Evolutionary conservation across 1,140 invertebrate species (phyloP).

Genomic region (Zaprionus ghesquierei): DNA sequence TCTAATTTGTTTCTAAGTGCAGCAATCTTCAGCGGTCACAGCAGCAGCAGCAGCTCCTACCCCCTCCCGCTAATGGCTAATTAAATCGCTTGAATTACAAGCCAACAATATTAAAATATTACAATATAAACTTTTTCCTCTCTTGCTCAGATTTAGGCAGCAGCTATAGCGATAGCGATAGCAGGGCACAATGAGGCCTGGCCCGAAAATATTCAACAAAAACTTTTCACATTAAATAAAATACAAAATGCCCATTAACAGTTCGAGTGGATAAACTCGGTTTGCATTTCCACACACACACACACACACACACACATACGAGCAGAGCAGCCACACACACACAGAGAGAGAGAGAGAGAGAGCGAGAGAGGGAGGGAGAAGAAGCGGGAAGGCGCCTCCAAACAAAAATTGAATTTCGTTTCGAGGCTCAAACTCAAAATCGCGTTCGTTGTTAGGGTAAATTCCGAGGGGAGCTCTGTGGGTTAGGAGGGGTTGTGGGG

Average conservation of each 20-base stretch:
- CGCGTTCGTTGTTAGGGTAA: slow-evolving; percentile 51
- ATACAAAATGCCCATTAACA: slow-evolving; percentile 81
- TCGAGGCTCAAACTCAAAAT: slow-evolving; percentile 76
- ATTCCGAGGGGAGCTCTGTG: background rate
- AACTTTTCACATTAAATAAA: slow-evolving; percentile 82
- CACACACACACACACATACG: slow-evolving; percentile 21
- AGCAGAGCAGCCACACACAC: slow-evolving; percentile 10
- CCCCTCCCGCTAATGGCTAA: slow-evolving; percentile 64
- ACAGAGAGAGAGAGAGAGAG: slow-evolving; percentile 14
- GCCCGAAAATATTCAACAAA: slow-evolving; percentile 64
- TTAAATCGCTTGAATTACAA: slow-evolving; percentile 77
- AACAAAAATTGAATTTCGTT: slow-evolving; percentile 78
- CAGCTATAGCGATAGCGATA: slow-evolving; percentile 1
- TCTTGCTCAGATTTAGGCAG: slow-evolving; percentile 50
- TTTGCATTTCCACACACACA: slow-evolving; percentile 59
- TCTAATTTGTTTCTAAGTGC: slow-evolving; percentile 77
- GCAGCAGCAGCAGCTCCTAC: slow-evolving; percentile 10
- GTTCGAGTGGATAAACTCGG: slow-evolving; percentile 80
- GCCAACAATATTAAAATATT: slow-evolving; percentile 80
- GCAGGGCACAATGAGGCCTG: slow-evolving; percentile 32
- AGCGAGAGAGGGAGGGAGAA: background rate
- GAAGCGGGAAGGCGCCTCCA: slow-evolving; percentile 14
- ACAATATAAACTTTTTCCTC: slow-evolving; percentile 71
- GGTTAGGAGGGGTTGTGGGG: background rate
- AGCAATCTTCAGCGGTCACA: slow-evolving; percentile 20